Conservation (phyloP, 1,140 invertebrate species). For the Odontomachus brunneus region DNA sequence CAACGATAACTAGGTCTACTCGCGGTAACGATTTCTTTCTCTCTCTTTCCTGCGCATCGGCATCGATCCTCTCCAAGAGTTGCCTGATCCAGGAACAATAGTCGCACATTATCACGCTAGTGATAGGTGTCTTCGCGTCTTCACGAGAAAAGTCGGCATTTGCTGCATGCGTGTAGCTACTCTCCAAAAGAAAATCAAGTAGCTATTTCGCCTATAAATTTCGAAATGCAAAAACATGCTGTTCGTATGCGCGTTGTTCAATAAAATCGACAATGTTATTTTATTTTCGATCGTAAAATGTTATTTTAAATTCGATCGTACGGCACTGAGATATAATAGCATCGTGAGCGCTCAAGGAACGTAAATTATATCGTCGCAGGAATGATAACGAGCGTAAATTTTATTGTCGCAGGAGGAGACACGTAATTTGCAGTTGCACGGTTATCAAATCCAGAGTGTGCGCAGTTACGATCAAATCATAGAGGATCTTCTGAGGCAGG, state of each 20-base stretch:
- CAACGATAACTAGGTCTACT: slow-evolving; percentile 64
- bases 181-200: no score
- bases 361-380: not conserved
- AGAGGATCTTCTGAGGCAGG: slow-evolving; percentile 55
- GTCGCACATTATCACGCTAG: slow-evolving; percentile 61
- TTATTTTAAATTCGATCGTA: no score
- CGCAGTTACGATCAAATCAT: slow-evolving; percentile 72
- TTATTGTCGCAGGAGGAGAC: slow-evolving; percentile 73
- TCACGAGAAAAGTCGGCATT: not conserved
- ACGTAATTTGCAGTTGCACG: slow-evolving; percentile 65
- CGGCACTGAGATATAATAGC: no score
- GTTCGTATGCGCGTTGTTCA: no score
- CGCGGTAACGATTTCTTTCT: slow-evolving; percentile 15
- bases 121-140: not conserved
- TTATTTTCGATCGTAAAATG: no score
- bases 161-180: not conserved
- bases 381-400: slow-evolving; percentile 44
- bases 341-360: no score
- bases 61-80: slow-evolving; percentile 46
- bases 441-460: slow-evolving; percentile 56
- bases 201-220: no score
- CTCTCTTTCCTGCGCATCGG: not conserved
- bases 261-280: no score
- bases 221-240: no score
- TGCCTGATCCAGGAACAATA: slow-evolving; percentile 69